These are phyloP conservation scores for Lipophrys pholis DNA, from an alignment of 2,113 vertebrate genomes.

Conservation along the genomic window DNA sequence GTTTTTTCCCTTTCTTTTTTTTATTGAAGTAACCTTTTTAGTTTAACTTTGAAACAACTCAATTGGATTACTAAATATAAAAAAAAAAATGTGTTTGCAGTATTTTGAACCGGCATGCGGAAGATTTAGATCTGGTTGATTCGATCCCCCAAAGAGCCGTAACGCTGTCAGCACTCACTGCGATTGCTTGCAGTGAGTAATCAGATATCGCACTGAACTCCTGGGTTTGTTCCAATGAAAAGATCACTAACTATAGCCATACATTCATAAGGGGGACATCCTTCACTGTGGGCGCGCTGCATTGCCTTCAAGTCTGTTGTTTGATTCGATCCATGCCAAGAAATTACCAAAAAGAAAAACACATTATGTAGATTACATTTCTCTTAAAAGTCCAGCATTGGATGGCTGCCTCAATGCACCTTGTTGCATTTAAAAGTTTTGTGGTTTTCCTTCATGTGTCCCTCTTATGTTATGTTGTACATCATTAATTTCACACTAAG, in stretches of 20 bases:
- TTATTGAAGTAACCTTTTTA: slow-evolving; percentile 38
- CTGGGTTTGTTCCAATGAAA: slow-evolving; percentile 5
- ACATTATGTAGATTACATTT: slow-evolving; percentile 24
- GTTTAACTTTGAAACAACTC: too few species aligned
- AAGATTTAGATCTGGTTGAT: slow-evolving; percentile 23
- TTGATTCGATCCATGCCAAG: slow-evolving; percentile 17
- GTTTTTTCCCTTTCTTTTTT: slow-evolving; percentile 25
- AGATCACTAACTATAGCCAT: slow-evolving; percentile 30
- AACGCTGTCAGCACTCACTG: slow-evolving; percentile 35
- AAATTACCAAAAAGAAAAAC: neutral
- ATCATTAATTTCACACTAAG: too few species aligned
- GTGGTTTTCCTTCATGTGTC: too few species aligned
- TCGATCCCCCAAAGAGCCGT: slow-evolving; percentile 22
- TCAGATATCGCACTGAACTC: slow-evolving; percentile 19
- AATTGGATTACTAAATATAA: neutral
- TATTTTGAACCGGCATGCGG: neutral
- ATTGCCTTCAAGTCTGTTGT: slow-evolving; percentile 1
- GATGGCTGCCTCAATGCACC: too few species aligned
- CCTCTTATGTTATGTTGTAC: too few species aligned
- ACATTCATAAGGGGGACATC: slow-evolving; percentile 15
- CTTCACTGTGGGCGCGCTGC: neutral
- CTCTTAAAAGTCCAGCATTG: neutral
- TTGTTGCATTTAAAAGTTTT: too few species aligned
- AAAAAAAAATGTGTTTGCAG: neutral
- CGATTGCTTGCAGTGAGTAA: slow-evolving; percentile 36